Base-by-base conservation (phyloP, 2,888 invertebrate genomes). In the Acanthosoma haemorrhoidale region DNA sequence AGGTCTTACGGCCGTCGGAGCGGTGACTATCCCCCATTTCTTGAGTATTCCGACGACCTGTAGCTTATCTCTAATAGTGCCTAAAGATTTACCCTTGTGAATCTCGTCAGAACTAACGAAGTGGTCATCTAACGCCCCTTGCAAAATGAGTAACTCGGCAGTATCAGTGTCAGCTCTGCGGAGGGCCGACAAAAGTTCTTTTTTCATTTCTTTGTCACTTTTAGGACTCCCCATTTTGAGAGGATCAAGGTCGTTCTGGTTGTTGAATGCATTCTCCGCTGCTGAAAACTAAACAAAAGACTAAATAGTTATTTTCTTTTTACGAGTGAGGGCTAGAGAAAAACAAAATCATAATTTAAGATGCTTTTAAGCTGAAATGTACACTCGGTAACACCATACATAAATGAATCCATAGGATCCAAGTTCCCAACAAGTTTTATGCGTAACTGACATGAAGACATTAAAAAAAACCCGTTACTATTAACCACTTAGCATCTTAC, bases 261-360 rank as follows among this genome's bases (percentile, higher is more conserved):
- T 51, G n/a, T n/a, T n/a, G n/a, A n/a, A n/a, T n/a, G n/a, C n/a
- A n/a, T 25, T 51, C 29, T 51, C 51, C 18, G 21, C 51, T 21
- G 43, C 43, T 51, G 51, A 51, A 51, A 51, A 51, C 51, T 51
- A 11, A 51, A 51, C n/a, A n/a, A n/a, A n/a, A n/a, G n/a, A n/a
- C n/a, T n/a, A n/a, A n/a, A n/a, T n/a, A n/a, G n/a, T n/a, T n/a
- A n/a, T n/a, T n/a, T n/a, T n/a, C n/a, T n/a, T n/a, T n/a, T n/a
- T n/a, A n/a, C n/a, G n/a, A n/a, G n/a, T n/a, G n/a, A n/a, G n/a
- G n/a, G n/a, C n/a, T n/a, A n/a, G n/a, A n/a, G n/a, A n/a, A n/a
- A n/a, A n/a, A n/a, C n/a, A n/a, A n/a, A n/a, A n/a, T n/a, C n/a
- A n/a, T n/a, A n/a, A n/a, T n/a, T n/a, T n/a, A n/a, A n/a, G n/a